phyloP scores from a whole-genome alignment of 2,888 invertebrate species.

The Dusona sp. region DNA sequence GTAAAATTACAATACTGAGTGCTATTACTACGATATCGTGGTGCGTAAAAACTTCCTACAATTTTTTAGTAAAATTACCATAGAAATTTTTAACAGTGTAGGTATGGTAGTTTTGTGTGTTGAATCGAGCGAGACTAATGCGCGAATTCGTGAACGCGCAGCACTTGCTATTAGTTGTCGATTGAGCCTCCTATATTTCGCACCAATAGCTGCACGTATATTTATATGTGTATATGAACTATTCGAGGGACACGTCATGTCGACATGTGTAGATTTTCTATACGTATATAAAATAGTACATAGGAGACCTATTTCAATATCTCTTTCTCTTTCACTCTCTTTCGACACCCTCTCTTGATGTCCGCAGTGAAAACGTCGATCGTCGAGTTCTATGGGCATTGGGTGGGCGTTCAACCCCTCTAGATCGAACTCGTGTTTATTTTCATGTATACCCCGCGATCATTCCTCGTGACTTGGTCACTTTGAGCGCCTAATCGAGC shows the following conservation, averaged over 20 bases:
- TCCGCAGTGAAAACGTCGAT: slow-evolving; percentile 57
- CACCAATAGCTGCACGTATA: slow-evolving; percentile 28
- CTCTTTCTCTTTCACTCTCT: slow-evolving; percentile 33
- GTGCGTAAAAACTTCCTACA: too few species aligned
- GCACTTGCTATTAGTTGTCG: slow-evolving; percentile 62
- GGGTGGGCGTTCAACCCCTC: slow-evolving; percentile 49
- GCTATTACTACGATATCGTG: too few species aligned
- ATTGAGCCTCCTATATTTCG: slow-evolving; percentile 55
- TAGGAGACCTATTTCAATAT: slow-evolving; percentile 24
- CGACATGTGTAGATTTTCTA: slow-evolving; percentile 4
- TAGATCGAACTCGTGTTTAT: slow-evolving; percentile 67
- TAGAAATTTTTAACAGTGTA: too few species aligned
- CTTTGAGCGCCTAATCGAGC: slow-evolving; percentile 69
- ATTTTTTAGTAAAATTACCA: too few species aligned
- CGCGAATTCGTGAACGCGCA: slow-evolving; percentile 58
- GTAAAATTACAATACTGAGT: too few species aligned
- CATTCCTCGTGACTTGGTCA: slow-evolving; percentile 70
- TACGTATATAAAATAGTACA: slow-evolving; percentile 3
- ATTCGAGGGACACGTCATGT: slow-evolving; percentile 14
- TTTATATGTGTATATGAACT: slow-evolving; percentile 26
- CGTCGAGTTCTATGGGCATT: slow-evolving; percentile 51
- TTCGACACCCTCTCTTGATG: slow-evolving; percentile 35
- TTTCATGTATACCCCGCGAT: slow-evolving; percentile 69
- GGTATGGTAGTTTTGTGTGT: too few species aligned
- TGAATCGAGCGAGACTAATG: slow-evolving; percentile 61